Conservation (phyloP, 2,888 invertebrate species). For the Caenorhabditis imperialis region DNA sequence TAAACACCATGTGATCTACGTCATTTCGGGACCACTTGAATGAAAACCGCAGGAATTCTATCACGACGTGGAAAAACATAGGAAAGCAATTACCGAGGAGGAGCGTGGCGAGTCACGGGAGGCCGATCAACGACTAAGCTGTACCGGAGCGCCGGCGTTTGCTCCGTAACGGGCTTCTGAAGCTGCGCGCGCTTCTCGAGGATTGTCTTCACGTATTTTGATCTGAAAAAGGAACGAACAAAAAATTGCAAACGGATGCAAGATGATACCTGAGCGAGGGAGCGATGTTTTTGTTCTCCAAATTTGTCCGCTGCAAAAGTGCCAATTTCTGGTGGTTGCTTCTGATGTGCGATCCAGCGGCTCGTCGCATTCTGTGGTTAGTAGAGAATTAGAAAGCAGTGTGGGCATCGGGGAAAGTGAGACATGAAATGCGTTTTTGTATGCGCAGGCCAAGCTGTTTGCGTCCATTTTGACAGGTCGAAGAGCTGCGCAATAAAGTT, state of each 20-base stretch:
- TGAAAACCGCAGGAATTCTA: slow-evolving; percentile 29
- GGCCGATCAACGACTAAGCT: slow-evolving; percentile 49
- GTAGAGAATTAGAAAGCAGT: background rate
- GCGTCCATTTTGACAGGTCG: slow-evolving; percentile 46
- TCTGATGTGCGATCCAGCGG: slow-evolving; percentile 43
- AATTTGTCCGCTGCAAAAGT: slow-evolving; percentile 32
- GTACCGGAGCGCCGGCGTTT: background rate
- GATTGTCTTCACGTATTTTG: slow-evolving; percentile 30
- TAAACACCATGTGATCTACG: slow-evolving; percentile 26
- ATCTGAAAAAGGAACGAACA: slow-evolving; percentile 11
- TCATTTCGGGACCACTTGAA: slow-evolving; percentile 35
- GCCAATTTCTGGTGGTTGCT: slow-evolving; percentile 42
- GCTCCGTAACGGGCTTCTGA: slow-evolving; percentile 14
- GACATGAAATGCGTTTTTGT: slow-evolving; percentile 21
- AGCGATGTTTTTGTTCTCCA: slow-evolving; percentile 30
- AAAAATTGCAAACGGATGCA: background rate
- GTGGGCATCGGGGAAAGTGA: slow-evolving; percentile 4
- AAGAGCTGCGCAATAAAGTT: slow-evolving; percentile 9
- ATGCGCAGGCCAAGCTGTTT: slow-evolving; percentile 13
- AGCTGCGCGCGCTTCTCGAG: slow-evolving; percentile 20
- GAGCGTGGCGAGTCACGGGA: slow-evolving; percentile 39
- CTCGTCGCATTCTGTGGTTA: slow-evolving; percentile 35
- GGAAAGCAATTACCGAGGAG: slow-evolving; percentile 51
- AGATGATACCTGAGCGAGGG: slow-evolving; percentile 41
- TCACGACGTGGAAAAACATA: slow-evolving; percentile 39